Evolutionary conservation across 1,140 invertebrate genomes (phyloP), one percentile per base, ranked within the genome.

Genomic region (Sycophila sp.): DNA sequence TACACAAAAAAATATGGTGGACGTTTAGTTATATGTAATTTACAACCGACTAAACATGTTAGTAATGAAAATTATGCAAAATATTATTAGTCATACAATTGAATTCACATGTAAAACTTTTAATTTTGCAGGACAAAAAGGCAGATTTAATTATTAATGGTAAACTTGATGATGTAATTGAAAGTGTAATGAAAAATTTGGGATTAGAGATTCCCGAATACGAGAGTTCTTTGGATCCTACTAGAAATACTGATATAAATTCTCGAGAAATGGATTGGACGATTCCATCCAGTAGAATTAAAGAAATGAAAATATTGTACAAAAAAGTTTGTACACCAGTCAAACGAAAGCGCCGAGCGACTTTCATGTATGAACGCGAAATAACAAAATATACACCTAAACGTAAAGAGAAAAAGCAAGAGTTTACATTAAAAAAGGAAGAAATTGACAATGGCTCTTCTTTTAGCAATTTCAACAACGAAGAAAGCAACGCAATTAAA

Each of bases 41-140:
- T 99, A 32, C 98, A 99, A 85, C 92, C 94, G 40, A 99, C 98
- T 17, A 98, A 98, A 90, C 94, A 97, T 88, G 95, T 96, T 89
- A 90, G 89, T 87, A 34, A 45, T 47, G 15, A 42, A 72, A 55
- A 53, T 73, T 53, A 36, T 32, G 8, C 4, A 2, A 40, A 40
- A 40, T 40, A 56, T 8, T 59, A 36, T 6, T 22, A 15, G 11
- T 2, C n/a, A 1, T 6, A 42, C 17, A 11, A 32, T 15, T 30
- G 17, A 28, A 66, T 45, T 66, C 34, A 11, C 11, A 45, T 62
- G 69, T 22, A 58, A 26, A 69, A 69, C 47, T 58, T 55, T 55
- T 45, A 72, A 59, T 75, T 60, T 83, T 91, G 87, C 77, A 96
- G 93, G 96, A 99, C 78, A 95, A 94, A 78, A 95, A 96, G 86